A percentile compares a stretch with the other conserved stretches of the same genome.
phyloP scores from a whole-genome alignment of 2,888 invertebrate genomes.

The Chrysotoxum bicinctum region DNA sequence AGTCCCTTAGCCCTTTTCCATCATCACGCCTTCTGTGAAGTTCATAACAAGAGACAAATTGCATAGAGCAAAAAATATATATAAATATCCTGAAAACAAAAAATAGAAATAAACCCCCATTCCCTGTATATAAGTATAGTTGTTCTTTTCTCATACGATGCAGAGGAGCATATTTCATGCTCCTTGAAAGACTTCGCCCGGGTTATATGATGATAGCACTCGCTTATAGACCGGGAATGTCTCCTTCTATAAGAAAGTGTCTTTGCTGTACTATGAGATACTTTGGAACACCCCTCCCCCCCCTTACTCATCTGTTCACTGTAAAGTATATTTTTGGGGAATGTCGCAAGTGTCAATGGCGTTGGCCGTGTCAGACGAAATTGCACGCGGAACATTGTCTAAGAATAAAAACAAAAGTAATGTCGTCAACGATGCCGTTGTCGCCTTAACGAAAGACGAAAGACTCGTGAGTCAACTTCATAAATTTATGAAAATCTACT shows the following conservation, averaged over 20 bases:
- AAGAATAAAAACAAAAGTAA: conserved; percentile 39
- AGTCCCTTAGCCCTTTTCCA: conserved; percentile 34
- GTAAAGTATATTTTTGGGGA: not conserved
- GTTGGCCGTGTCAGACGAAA: conserved; percentile 30
- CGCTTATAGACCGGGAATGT: conserved; percentile 41
- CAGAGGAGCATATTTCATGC: conserved; percentile 57
- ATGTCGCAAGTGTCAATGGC: conserved; percentile 14
- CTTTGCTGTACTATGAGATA: conserved; percentile 26
- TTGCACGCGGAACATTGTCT: conserved; percentile 13
- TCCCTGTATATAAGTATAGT: not conserved
- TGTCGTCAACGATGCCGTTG: conserved; percentile 40
- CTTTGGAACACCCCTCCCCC: not conserved
- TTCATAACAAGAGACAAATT: conserved; percentile 73
- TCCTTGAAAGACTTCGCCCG: conserved; percentile 44
- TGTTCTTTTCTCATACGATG: not conserved
- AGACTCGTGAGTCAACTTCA: not conserved
- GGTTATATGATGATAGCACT: conserved; percentile 60
- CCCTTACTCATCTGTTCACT: not conserved
- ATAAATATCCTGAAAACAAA: conserved; percentile 34
- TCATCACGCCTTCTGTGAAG: conserved; percentile 61
- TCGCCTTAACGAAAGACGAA: not conserved
- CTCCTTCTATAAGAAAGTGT: not conserved
- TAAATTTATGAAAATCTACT: conserved; percentile 49
- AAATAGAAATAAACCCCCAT: conserved; percentile 10
- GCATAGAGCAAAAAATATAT: conserved; percentile 45